phyloP scores from a whole-genome alignment of 2,888 invertebrate genomes.

The Clanis bilineata region DNA sequence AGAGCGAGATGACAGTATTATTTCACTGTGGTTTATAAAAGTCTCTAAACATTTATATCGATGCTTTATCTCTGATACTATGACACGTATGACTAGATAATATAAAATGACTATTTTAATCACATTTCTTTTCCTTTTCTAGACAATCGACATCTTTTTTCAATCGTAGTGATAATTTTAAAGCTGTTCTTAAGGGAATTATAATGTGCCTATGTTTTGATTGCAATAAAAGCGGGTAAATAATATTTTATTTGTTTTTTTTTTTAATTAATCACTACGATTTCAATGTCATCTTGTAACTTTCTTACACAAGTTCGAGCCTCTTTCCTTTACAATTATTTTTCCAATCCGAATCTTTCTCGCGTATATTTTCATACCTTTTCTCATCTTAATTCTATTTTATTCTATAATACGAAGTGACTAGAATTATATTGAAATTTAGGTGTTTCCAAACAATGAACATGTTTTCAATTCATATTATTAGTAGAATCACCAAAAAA shows the following conservation, averaged over 20 bases:
- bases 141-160: not conserved
- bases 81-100: constrained; percentile 2
- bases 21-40: not conserved
- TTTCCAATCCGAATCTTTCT: not conserved
- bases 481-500: too few species aligned
- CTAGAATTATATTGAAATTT: not conserved
- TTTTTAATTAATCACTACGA: not conserved
- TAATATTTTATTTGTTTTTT: too few species aligned
- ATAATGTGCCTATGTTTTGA: too few species aligned
- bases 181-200: too few species aligned
- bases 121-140: not conserved
- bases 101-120: constrained; percentile 5
- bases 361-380: not conserved
- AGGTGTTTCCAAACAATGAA: not conserved
- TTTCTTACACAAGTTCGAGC: not conserved
- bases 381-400: not conserved
- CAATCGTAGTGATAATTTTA: not conserved
- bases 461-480: too few species aligned
- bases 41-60: not conserved
- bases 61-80: not conserved
- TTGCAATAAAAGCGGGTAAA: too few species aligned
- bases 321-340: not conserved
- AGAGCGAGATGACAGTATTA: not conserved
- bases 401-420: not conserved
- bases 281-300: not conserved